Evolutionary conservation across 2,888 invertebrate species (phyloP), one percentile per base, ranked within the genome.

Genomic region (Amphipoea lucens): DNA sequence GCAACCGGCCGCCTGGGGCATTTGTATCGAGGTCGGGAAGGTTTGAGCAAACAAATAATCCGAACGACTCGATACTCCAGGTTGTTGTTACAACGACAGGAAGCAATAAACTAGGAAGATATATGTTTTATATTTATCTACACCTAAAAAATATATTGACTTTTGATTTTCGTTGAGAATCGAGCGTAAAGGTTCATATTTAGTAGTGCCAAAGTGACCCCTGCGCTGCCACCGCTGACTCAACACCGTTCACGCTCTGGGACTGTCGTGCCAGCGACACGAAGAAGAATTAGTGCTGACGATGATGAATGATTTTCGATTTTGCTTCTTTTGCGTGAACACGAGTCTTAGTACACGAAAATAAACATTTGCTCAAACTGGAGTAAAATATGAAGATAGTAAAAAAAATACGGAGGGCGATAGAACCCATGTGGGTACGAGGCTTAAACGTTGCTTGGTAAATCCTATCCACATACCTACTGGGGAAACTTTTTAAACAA

Each of bases 21-120:
- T 63, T n/a, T 68, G 72, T 65, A 72, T 77, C 68, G 83, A 45
- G 29, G 62, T 63, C 73, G 66, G 72, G 62, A 66, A 63, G 69
- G 69, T 67, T 66, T 42, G 66, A 83, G 83, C 66, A 86, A 86
- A 83, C 87, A 83, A 83, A 86, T 82, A 82, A 73, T 51, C 83
- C 54, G 48, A 77, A 51, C 62, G 65, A 74, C 40, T 74, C 74
- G 86, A 85, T 85, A 81, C 74, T n/a, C 69, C 60, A 40, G 82
- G 60, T 82, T 74, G 51, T 81, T 81, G 65, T 60, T 40, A 74
- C 36, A 84, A 12, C 45, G 17, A 54, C 40, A 40, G 14, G 29
- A 83, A 48, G 62, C 23, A 57, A 83, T 69, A 69, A 48, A 77
- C 51, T 74, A 40, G 40, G 17, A 20, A n/a, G n/a, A 6, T 63